A percentile compares a stretch with the other conserved stretches of the same genome.
Evolutionary conservation across 2,797 vertebrate species (phyloP).

Genomic region (Muraenolepis orangiensis): DNA sequence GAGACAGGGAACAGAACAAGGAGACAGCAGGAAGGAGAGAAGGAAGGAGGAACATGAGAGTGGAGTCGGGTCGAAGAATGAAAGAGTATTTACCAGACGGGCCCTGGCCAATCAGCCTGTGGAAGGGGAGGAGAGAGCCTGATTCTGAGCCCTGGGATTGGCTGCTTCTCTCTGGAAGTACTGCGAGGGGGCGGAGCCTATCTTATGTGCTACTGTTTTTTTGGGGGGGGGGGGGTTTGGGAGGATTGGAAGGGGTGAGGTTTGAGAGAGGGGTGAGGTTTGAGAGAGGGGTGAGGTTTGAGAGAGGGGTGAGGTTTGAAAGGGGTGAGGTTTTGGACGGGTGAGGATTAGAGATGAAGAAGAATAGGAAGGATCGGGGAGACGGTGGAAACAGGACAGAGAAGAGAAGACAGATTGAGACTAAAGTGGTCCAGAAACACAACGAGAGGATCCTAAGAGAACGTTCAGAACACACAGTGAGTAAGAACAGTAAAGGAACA

Average conservation of each 20-base stretch:
- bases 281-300: not conserved
- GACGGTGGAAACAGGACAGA: constrained; percentile 32
- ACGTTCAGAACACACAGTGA: constrained; percentile 25
- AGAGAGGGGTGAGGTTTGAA: not conserved
- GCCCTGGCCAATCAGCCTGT: constrained; percentile 72
- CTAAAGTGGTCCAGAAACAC: constrained; percentile 38
- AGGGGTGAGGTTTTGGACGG: not conserved
- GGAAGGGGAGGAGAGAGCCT: constrained; percentile 75
- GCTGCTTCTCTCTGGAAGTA: constrained; percentile 79
- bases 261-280: constrained; percentile 26
- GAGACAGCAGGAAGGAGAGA: constrained; percentile 26
- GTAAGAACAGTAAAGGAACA: constrained; percentile 20
- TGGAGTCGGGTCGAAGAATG: constrained; percentile 35
- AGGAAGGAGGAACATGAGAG: constrained; percentile 16
- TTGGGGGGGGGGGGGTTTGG: constrained; percentile 37
- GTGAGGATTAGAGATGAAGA: not conserved
- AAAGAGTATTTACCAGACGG: constrained; percentile 76
- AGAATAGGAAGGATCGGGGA: constrained; percentile 43
- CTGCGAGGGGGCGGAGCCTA: constrained; percentile 77
- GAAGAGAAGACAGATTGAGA: constrained; percentile 33
- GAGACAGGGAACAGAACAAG: too few relatives aligned
- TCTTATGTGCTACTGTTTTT: constrained; percentile 62
- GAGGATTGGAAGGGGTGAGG: constrained; percentile 45
- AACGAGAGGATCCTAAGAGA: not conserved
- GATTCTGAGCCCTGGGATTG: constrained; percentile 72